These are phyloP conservation scores for Oryctolagus cuniculus DNA, from an alignment of 2,113 vertebrate species.

Conservation along the genomic window DNA sequence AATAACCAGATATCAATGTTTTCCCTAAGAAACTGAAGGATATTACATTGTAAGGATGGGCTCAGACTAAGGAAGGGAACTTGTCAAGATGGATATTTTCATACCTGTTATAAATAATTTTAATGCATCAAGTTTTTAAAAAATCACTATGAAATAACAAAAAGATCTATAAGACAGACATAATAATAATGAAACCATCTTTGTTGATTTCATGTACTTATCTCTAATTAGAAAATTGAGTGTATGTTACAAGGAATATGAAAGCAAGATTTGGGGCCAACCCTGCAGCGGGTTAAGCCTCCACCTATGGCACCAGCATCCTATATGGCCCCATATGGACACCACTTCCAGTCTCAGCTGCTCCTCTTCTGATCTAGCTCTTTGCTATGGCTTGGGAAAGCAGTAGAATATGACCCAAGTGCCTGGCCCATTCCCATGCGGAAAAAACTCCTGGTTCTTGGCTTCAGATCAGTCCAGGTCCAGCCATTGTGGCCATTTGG, in stretches of 20 bases:
- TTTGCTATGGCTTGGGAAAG: too few relatives aligned
- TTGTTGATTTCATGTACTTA: slow-evolving; percentile 19
- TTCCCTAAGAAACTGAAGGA: slow-evolving; percentile 42
- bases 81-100: background rate
- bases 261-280: background rate
- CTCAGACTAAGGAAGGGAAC: background rate
- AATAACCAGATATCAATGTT: background rate
- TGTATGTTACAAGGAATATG: slow-evolving; percentile 12
- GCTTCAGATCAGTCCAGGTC: too few relatives aligned
- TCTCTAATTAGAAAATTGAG: slow-evolving; percentile 57
- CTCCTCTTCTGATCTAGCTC: too few relatives aligned
- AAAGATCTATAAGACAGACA: background rate
- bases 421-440: too few relatives aligned
- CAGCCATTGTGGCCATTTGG: too few relatives aligned
- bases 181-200: background rate
- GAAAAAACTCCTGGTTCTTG: too few relatives aligned
- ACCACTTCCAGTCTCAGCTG: too few relatives aligned
- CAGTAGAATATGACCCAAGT: too few relatives aligned
- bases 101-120: background rate
- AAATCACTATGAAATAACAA: background rate
- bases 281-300: too few relatives aligned
- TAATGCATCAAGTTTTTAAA: slow-evolving; percentile 6
- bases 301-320: too few relatives aligned
- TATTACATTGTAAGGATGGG: slow-evolving; percentile 37
- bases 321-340: too few relatives aligned